Conservation (phyloP, 2,113 vertebrate species). For the Scopus umbretta region DNA sequence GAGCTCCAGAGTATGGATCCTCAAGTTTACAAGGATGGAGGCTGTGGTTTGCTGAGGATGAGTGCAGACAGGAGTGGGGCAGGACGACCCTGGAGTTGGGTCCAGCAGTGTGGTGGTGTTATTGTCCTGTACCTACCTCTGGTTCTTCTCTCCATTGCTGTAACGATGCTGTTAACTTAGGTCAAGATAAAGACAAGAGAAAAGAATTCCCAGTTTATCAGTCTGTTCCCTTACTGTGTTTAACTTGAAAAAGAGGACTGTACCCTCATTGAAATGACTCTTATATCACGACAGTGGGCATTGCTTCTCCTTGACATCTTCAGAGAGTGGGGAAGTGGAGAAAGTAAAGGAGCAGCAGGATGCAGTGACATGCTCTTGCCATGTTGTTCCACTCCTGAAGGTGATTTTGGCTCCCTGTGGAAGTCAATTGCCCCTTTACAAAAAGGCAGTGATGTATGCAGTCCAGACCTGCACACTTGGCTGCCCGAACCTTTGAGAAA, state of each 20-base stretch:
- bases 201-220: not conserved
- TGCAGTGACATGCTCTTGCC: not conserved
- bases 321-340: not conserved
- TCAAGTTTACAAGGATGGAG: not conserved
- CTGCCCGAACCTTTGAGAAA: not conserved
- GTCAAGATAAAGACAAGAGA: not conserved
- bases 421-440: not conserved
- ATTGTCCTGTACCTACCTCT: not conserved
- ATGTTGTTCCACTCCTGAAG: not conserved
- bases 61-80: not conserved
- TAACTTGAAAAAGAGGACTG: not conserved
- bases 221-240: not conserved
- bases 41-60: not conserved
- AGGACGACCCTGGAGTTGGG: not conserved
- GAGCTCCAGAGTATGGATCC: not conserved
- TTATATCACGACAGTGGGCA: not conserved
- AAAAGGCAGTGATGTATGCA: not conserved
- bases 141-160: not conserved
- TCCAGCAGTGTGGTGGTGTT: not conserved
- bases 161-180: not conserved
- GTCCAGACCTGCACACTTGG: rapidly evolving
- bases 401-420: not conserved
- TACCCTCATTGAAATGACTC: rapidly evolving
- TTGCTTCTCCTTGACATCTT: not conserved
- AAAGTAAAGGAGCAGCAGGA: not conserved